These are phyloP conservation scores for Lanius ludovicianus DNA, from an alignment of 2,113 vertebrate genomes.

Conservation along the genomic window DNA sequence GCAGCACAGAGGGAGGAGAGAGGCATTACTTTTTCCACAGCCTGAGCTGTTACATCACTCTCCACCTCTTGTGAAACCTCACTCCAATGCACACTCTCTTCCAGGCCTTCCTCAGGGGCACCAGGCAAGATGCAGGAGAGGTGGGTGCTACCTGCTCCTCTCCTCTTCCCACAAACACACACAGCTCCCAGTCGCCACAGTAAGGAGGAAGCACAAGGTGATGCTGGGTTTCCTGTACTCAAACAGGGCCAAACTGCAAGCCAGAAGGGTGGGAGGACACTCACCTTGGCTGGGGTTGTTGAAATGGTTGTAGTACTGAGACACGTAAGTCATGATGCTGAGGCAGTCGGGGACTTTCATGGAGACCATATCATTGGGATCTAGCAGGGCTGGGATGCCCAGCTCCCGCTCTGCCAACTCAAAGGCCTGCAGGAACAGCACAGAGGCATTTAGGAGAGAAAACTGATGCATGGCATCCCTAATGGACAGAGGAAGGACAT, in stretches of 20 bases:
- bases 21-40: not conserved
- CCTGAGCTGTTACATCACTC: not conserved
- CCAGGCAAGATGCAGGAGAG: not conserved
- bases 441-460: not conserved
- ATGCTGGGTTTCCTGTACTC: not conserved
- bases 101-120: not conserved
- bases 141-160: not conserved
- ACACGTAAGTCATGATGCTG: conserved; percentile 96
- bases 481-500: not conserved
- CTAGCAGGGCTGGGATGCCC: conserved; percentile 93
- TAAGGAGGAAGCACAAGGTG: not conserved
- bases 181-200: not conserved
- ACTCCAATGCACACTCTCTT: not conserved
- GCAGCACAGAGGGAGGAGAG: not conserved
- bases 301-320: conserved; percentile 96
- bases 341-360: conserved; percentile 95
- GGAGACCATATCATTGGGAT: conserved; percentile 95
- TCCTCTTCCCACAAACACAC: not conserved
- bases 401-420: conserved; percentile 91
- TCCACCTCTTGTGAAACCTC: not conserved
- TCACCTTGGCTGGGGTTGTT: conserved; percentile 79
- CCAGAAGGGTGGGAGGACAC: not conserved
- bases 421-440: conserved; percentile 81
- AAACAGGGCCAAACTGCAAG: not conserved
- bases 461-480: not conserved